phyloP scores from a whole-genome alignment of 2,888 invertebrate genomes.

The Calephelis perditalis region DNA sequence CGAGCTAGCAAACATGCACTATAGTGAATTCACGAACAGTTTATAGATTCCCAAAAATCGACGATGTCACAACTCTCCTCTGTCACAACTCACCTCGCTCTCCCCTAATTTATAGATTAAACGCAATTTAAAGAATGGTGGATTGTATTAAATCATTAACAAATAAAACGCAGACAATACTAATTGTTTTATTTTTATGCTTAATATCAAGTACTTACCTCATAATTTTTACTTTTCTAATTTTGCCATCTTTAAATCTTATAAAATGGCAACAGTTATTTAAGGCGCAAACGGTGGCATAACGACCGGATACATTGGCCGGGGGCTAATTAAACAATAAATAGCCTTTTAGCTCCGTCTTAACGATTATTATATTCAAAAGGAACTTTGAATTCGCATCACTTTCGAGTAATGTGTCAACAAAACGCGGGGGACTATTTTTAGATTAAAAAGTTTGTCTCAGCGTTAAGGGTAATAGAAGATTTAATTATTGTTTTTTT shows the following conservation, averaged over 20 bases:
- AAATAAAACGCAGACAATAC: neutral
- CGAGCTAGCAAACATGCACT: too few relatives aligned
- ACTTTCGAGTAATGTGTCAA: constrained; percentile 74
- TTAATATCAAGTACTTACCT: too few relatives aligned
- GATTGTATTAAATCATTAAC: too few relatives aligned
- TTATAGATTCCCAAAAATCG: too few relatives aligned
- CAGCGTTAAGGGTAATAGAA: too few relatives aligned
- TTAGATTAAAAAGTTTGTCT: constrained; percentile 18
- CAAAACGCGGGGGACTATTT: constrained; percentile 45
- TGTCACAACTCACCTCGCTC: too few relatives aligned
- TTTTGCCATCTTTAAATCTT: constrained; percentile 39
- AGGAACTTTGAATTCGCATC: constrained; percentile 73
- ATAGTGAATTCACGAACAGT: too few relatives aligned
- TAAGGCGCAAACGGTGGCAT: constrained; percentile 30
- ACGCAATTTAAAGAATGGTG: too few relatives aligned
- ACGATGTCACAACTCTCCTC: too few relatives aligned
- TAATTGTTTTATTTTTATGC: neutral
- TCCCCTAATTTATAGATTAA: too few relatives aligned
- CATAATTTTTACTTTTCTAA: constrained; percentile 45
- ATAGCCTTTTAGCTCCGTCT: constrained; percentile 43
- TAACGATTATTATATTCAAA: constrained; percentile 73
- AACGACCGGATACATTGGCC: constrained; percentile 48
- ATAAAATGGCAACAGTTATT: constrained; percentile 44
- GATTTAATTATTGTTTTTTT: too few relatives aligned
- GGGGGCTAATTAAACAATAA: constrained; percentile 75